A percentile compares a stretch with the other conserved stretches of the same genome.
phyloP scores from a whole-genome alignment of 2,797 vertebrate genomes.

The Enteromius treurensis region DNA sequence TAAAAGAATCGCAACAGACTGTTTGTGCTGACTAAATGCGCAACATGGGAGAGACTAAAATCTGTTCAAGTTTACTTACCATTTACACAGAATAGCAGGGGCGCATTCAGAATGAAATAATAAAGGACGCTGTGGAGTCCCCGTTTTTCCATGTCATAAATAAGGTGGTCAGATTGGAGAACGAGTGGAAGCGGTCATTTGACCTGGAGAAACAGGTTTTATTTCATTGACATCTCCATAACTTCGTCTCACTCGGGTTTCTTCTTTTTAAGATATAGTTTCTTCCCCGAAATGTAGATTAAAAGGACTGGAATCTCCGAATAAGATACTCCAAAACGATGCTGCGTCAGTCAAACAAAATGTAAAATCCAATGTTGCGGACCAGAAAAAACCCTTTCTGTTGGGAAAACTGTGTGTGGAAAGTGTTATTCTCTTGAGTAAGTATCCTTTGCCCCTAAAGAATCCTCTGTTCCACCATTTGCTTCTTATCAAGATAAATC shows the following conservation, averaged over 20 bases:
- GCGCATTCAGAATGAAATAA: conserved; percentile 83
- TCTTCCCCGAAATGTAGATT: conserved; percentile 40
- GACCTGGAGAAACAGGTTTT: conserved; percentile 61
- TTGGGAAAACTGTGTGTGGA: conserved; percentile 36
- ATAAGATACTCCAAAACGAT: conserved; percentile 57
- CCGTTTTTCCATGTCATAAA: conserved; percentile 84
- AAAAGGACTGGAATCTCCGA: conserved; percentile 62
- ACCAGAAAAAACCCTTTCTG: conserved; percentile 41
- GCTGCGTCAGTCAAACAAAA: conserved; percentile 62
- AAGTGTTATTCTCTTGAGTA: conserved; percentile 33
- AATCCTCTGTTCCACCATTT: conserved; percentile 58
- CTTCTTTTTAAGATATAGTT: conserved; percentile 18
- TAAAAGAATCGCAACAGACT: neutral
- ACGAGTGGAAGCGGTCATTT: conserved; percentile 63
- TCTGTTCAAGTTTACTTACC: conserved; percentile 77
- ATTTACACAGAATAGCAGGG: conserved; percentile 78
- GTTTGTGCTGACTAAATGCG: neutral
- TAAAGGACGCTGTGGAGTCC: conserved; percentile 79
- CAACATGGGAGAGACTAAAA: conserved; percentile 18
- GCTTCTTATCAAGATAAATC: conserved; percentile 58
- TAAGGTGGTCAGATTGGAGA: conserved; percentile 64
- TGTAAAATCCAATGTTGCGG: conserved; percentile 63
- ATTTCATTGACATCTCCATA: conserved; percentile 64
- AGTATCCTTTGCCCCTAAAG: conserved; percentile 56
- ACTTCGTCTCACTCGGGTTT: conserved; percentile 27